phyloP scores from a whole-genome alignment of 2,113 vertebrate species.

The Nycticryphes semicollaris region DNA sequence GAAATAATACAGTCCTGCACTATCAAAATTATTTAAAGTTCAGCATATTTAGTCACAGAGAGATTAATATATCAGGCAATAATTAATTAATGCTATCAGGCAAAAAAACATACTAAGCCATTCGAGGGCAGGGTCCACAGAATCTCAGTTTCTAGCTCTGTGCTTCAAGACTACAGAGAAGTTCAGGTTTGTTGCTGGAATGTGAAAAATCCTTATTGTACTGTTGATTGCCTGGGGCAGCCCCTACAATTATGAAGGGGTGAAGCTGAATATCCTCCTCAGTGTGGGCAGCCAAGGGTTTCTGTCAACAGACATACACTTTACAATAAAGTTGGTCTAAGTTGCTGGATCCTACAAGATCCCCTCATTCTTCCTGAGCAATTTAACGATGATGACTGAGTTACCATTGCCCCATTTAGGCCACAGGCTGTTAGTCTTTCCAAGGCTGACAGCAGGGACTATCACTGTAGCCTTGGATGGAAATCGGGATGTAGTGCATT shows the following conservation, averaged over 20 bases:
- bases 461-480: not conserved
- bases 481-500: not conserved
- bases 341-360: not conserved
- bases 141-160: not conserved
- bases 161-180: not conserved
- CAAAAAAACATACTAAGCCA: not conserved
- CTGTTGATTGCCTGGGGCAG: not conserved
- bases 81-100: too few species aligned
- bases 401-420: not conserved
- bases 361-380: conserved; percentile 6
- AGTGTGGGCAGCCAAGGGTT: not conserved
- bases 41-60: not conserved
- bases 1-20: not conserved
- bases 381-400: not conserved
- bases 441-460: not conserved
- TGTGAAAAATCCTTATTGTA: not conserved
- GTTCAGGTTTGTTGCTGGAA: not conserved
- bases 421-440: conserved; percentile 5
- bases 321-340: not conserved
- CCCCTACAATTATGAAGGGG: conserved; percentile 6
- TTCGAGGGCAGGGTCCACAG: not conserved
- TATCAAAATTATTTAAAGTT: not conserved
- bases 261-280: conserved; percentile 31
- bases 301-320: not conserved
- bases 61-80: not conserved